phyloP scores from a whole-genome alignment of 2,113 vertebrate genomes.

The Dromaius novaehollandiae region DNA sequence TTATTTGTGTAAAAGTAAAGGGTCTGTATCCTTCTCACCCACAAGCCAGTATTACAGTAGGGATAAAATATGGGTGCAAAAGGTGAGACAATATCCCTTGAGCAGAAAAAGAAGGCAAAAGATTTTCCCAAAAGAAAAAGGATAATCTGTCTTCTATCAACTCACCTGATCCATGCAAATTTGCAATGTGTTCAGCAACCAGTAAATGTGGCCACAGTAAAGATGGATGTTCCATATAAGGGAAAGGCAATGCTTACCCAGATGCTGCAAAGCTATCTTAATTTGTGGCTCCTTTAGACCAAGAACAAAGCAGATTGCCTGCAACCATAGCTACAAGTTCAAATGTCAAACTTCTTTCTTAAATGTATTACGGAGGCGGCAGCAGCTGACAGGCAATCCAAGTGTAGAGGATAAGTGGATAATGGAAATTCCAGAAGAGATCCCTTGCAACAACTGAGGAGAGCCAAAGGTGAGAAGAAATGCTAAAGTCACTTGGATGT shows the following conservation, averaged over 20 bases:
- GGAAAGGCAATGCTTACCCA: background rate
- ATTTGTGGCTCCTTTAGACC: constrained; percentile 26
- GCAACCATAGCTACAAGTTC: constrained; percentile 27
- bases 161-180: background rate
- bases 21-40: background rate
- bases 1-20: background rate
- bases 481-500: background rate
- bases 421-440: constrained; percentile 6
- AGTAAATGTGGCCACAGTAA: background rate
- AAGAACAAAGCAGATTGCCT: constrained; percentile 25
- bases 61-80: background rate
- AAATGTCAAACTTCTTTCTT: constrained; percentile 38
- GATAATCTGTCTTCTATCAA: background rate
- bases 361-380: background rate
- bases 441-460: background rate
- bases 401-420: background rate
- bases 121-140: background rate
- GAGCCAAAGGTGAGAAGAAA: constrained; percentile 18
- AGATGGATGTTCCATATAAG: background rate
- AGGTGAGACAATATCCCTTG: background rate
- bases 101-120: background rate
- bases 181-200: background rate
- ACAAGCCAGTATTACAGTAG: background rate
- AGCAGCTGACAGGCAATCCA: constrained; percentile 8
- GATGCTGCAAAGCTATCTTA: background rate